phyloP scores from a whole-genome alignment of 2,113 vertebrate species.

The Hirundichthys speculiger region DNA sequence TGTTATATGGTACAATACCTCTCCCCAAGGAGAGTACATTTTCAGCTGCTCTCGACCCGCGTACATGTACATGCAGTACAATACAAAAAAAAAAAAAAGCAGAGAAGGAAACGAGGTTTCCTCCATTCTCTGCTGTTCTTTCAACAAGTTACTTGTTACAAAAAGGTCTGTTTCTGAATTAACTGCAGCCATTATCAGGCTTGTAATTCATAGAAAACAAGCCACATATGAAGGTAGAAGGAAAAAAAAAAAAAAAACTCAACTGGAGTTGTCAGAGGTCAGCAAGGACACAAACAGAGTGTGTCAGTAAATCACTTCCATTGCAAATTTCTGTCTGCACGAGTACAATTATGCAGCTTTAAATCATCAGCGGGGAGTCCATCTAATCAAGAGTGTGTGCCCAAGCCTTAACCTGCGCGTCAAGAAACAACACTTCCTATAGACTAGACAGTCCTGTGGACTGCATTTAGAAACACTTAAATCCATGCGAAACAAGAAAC shows the following conservation, averaged over 20 bases:
- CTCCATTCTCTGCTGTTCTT: too few relatives aligned
- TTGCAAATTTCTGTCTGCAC: conserved; percentile 21
- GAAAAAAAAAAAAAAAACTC: not conserved
- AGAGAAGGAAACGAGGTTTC: too few relatives aligned
- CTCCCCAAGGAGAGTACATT: conserved; percentile 15
- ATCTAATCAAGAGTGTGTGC: conserved; percentile 25
- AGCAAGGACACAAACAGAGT: conserved; percentile 24
- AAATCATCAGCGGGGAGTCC: conserved; percentile 34
- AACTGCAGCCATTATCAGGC: too few relatives aligned
- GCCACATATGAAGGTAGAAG: too few relatives aligned
- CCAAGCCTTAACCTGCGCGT: conserved; percentile 35
- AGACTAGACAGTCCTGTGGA: not conserved
- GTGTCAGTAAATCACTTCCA: conserved; percentile 40
- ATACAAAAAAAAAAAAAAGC: conserved; percentile 27
- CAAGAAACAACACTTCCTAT: conserved; percentile 32
- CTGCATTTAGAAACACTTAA: conserved; percentile 35
- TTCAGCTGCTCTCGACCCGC: conserved; percentile 28
- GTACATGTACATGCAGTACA: conserved; percentile 25
- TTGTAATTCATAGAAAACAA: too few relatives aligned
- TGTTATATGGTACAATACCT: not conserved
- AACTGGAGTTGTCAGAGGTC: not conserved
- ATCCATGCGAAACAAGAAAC: conserved; percentile 43
- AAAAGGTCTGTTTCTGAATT: too few relatives aligned
- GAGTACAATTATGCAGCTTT: conserved; percentile 42
- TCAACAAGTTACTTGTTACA: too few relatives aligned